phyloP scores from a whole-genome alignment of 2,888 invertebrate genomes.

The Creontiades dilutus region DNA sequence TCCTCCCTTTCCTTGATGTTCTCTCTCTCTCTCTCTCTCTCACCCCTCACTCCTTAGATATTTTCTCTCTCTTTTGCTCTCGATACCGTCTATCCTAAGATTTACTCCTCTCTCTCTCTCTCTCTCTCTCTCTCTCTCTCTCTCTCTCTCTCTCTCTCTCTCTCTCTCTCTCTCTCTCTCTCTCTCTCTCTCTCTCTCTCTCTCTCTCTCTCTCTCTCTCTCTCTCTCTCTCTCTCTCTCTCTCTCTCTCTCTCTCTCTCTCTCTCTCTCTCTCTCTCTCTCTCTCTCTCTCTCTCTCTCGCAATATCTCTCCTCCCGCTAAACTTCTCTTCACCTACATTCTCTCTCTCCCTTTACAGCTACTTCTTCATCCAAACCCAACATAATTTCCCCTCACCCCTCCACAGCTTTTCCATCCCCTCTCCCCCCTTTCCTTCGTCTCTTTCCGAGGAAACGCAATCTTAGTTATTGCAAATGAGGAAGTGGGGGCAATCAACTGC shows the following conservation, averaged over 20 bases:
- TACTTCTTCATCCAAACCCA: not conserved
- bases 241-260: not conserved
- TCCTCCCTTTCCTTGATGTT: not conserved
- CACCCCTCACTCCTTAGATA: not conserved
- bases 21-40: not conserved
- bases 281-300: too few species aligned
- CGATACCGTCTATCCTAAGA: too few species aligned
- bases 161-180: too few species aligned
- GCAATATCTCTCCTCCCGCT: too few species aligned
- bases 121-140: too few species aligned
- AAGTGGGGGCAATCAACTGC: slow-evolving; percentile 62
- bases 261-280: too few species aligned
- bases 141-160: too few species aligned
- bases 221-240: not conserved
- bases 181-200: too few species aligned
- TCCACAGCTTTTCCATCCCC: not conserved
- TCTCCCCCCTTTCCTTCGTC: not conserved
- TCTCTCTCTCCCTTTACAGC: not conserved
- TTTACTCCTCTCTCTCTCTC: too few species aligned
- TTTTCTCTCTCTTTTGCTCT: too few species aligned
- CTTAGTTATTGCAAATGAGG: slow-evolving; percentile 70
- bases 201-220: too few species aligned
- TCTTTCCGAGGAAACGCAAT: slow-evolving; percentile 38
- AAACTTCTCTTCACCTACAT: too few species aligned
- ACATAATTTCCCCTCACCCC: not conserved